phyloP scores from a whole-genome alignment of 2,113 vertebrate genomes.

The Cheirogaleus medius region DNA sequence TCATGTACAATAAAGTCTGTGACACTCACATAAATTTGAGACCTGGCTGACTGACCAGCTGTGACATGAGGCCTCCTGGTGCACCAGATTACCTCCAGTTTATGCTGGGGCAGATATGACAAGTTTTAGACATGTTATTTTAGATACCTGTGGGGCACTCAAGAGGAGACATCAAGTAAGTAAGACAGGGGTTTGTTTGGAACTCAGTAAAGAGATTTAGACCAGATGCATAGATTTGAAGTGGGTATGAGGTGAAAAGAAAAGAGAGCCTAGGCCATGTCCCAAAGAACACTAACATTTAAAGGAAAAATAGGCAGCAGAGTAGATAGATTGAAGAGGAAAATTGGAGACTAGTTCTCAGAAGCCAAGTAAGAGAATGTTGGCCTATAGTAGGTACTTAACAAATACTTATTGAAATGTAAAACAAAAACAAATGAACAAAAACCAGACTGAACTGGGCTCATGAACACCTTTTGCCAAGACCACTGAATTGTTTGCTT shows the following conservation, averaged over 20 bases:
- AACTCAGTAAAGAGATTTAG: not conserved
- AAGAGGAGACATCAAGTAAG: not conserved
- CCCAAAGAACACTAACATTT: not conserved
- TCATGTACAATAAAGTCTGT: not conserved
- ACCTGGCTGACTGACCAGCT: not conserved
- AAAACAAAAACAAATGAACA: not conserved
- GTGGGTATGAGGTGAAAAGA: not conserved
- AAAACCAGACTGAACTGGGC: not conserved
- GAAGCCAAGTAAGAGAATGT: not conserved
- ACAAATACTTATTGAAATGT: not conserved
- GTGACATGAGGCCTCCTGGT: not conserved
- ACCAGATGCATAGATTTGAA: not conserved
- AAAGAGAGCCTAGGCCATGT: not conserved
- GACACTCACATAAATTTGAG: not conserved
- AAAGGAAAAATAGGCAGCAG: not conserved
- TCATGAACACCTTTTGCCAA: not conserved
- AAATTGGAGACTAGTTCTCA: not conserved
- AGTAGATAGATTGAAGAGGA: not conserved
- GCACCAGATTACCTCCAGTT: not conserved
- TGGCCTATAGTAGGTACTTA: not conserved
- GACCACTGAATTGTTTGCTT: not conserved
- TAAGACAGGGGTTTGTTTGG: not conserved
- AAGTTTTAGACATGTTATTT: not conserved
- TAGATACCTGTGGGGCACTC: not conserved
- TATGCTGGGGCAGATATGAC: not conserved